Evolutionary conservation across 2,113 vertebrate species (phyloP), one percentile per base, ranked within the genome.

Genomic region (Murina feae): DNA sequence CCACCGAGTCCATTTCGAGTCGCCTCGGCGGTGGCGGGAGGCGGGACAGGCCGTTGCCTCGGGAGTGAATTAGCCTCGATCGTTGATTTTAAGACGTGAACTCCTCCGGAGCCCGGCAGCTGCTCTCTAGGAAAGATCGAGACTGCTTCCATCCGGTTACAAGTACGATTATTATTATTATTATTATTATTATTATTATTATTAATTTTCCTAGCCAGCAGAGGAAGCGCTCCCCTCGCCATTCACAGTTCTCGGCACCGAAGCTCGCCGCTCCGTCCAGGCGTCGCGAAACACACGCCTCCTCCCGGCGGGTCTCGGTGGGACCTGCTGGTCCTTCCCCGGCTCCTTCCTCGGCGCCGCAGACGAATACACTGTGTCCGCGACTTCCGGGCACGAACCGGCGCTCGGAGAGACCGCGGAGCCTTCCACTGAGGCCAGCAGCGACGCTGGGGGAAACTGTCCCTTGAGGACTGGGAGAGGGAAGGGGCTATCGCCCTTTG

Each of bases 11-110:
- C 21, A n/a, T 21, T 0, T 1, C 0, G 32, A 37, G 25, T 14
- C 17, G 53, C 74, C 14, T 21, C 1, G 32, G 1, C 1, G 3
- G 4, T 23, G 14, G 13, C 0, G 23, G 68, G 1, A 4, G 13
- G 49, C 25, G 75, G 37, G 23, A 7, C 17, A 1, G 32, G 28
- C 16, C 2, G 1, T 69, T 42, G 65, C 42, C 47, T 74, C 5
- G 11, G 51, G 72, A 25, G 25, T 72, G 30, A 37, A n/a, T 53
- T 12, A 25, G 42, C n/a, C 69, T 17, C 11, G 20, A 14, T 75
- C 63, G 2, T 79, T 49, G 78, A 49, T 94, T 80, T 89, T 37
- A 71, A 93, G 35, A 78, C 13, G 3, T 3, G 42, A 25, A n/a
- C 20, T 49, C 53, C 39, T 13, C 2, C 79, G 32, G 68, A n/a